phyloP scores from a whole-genome alignment of 2,113 vertebrate species.

The Thomomys bottae region DNA sequence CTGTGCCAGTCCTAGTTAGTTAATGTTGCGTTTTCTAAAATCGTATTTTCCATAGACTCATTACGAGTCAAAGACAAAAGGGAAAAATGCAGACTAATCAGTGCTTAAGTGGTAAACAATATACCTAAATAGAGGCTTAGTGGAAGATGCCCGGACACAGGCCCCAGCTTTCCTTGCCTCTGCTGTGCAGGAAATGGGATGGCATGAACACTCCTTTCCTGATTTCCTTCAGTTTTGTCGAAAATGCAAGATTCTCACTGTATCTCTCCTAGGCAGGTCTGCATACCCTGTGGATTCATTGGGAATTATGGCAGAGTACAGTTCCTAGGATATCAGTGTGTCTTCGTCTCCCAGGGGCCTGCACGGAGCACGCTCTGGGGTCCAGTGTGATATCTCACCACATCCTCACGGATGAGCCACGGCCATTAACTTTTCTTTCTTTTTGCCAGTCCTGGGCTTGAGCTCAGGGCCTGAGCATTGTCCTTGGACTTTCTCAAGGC shows the following conservation, averaged over 20 bases:
- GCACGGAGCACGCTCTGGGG: neutral
- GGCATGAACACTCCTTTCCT: neutral
- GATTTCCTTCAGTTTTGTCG: neutral
- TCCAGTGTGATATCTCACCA: neutral
- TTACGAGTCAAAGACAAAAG: conserved; percentile 43
- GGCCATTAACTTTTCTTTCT: accelerated
- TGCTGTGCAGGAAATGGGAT: neutral
- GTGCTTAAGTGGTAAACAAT: neutral
- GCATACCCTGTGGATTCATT: accelerated
- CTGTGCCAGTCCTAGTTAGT: neutral
- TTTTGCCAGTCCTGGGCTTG: too few species aligned
- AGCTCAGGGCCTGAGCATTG: too few species aligned
- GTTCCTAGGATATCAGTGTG: neutral
- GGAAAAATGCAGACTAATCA: conserved; percentile 17
- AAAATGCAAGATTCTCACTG: neutral
- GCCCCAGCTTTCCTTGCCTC: neutral
- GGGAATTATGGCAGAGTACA: too few species aligned
- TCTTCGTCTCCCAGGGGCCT: neutral
- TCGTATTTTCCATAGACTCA: neutral
- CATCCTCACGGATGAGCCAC: neutral
- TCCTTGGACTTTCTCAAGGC: too few species aligned
- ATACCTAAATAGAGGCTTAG: neutral
- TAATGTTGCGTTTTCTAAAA: conserved; percentile 44
- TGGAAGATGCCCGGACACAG: neutral
- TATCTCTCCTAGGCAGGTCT: accelerated